Base-by-base conservation (phyloP, 2,888 invertebrate species). In the Hypercompe scribonia region DNA sequence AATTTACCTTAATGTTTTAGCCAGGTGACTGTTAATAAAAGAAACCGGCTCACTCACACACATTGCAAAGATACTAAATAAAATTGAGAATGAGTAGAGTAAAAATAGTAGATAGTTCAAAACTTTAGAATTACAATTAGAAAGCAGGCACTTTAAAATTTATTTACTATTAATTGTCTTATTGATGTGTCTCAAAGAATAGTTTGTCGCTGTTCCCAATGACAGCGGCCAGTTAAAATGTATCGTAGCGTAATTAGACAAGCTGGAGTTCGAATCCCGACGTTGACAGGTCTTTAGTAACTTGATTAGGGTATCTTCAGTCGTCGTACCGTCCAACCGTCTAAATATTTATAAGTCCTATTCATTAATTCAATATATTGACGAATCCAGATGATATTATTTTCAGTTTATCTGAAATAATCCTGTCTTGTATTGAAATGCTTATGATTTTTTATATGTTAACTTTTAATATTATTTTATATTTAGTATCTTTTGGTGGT, bases 201-300 rank as follows among this genome's bases (percentile, higher is more conserved):
- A 64, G 50, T 65, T 69, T 42, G 65, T 63, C 70, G 31, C 24
- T 34, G 34, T 61, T 70, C 73, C 66, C 31, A 58, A 65, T 58
- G 28, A 39, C 39, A 70, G 65, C 61, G 46, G 64, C 42, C 66
- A 74, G 73, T 81, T 82, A 83, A 84, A 83, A 81, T 81, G 78
- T 73, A 82, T 82, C 83, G 80, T 78, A 77, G 74, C 71, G 72
- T 77, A 78, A 81, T 78, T 77, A 77, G 78, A 81, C 81, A 80
- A 77, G 78, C 79, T 74, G 63, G 71, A 70, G 72, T 78, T 81
- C 61, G 73, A 71, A 74, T 70, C 64, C 71, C 74, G 77, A 68
- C 46, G 80, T 70, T 81, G 84, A 84, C 84, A 81, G 84, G 78
- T 83, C 80, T 84, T 84, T 83, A 78, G 80, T 74, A 74, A 7